Percentiles rank a stretch among this genome's conserved stretches.
These are phyloP conservation scores for Tonatia bakeri DNA, from an alignment of 2,113 vertebrate genomes.

Conservation along the genomic window DNA sequence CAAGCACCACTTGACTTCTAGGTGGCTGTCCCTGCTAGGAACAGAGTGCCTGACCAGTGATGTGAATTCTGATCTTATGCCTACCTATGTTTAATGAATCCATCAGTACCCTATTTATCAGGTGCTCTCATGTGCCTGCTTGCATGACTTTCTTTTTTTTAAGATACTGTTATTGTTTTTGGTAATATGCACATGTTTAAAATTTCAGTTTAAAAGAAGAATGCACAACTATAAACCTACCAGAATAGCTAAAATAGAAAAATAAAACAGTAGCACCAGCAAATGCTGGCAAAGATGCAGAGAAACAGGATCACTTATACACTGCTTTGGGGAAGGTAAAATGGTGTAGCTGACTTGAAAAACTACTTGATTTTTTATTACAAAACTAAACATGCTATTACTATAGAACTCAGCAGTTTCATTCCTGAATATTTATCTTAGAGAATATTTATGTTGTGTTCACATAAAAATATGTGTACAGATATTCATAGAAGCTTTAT, in stretches of 20 bases:
- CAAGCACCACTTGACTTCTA: not conserved
- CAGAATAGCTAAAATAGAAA: not conserved
- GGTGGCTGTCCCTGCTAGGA: not conserved
- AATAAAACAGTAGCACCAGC: not conserved
- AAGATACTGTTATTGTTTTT: not conserved
- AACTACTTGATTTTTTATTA: not conserved
- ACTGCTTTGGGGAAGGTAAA: not conserved
- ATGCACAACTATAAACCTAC: not conserved
- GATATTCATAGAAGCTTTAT: too few relatives aligned
- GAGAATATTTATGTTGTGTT: too few relatives aligned
- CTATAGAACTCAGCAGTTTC: not conserved
- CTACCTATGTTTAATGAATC: not conserved
- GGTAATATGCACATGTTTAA: not conserved
- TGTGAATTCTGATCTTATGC: not conserved
- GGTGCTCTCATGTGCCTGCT: not conserved
- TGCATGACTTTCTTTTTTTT: not conserved
- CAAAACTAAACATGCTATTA: too few relatives aligned
- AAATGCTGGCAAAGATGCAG: not conserved
- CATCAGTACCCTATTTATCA: not conserved
- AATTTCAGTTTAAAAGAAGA: not conserved
- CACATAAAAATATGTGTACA: too few relatives aligned
- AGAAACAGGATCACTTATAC: not conserved
- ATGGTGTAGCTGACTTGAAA: not conserved
- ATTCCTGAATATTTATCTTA: not conserved
- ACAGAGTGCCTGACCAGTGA: not conserved